A percentile compares a stretch with the other conserved stretches of the same genome.
These are phyloP conservation scores for Lucifuga dentata DNA, from an alignment of 2,113 vertebrate species.

Conservation along the genomic window DNA sequence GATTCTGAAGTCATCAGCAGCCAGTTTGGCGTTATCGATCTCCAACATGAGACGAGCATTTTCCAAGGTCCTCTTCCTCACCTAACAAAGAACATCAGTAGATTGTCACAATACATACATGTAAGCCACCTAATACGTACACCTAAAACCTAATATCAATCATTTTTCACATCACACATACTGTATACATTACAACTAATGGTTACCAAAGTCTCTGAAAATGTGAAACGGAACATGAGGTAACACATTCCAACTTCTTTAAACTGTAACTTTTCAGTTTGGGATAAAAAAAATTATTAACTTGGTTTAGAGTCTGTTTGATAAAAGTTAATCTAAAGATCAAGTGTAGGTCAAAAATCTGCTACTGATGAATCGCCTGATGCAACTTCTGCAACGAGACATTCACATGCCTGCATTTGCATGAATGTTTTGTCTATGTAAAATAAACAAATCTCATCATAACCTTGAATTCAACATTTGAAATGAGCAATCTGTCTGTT, in stretches of 20 bases:
- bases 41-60: slow-evolving; percentile 86
- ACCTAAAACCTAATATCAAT: too few relatives aligned
- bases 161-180: too few relatives aligned
- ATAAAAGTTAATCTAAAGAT: slow-evolving; percentile 17
- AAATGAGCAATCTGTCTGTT: not conserved
- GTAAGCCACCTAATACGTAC: too few relatives aligned
- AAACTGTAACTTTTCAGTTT: slow-evolving; percentile 34
- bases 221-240: too few relatives aligned
- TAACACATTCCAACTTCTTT: slow-evolving; percentile 15
- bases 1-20: slow-evolving; percentile 87
- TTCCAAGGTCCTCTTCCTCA: slow-evolving; percentile 83
- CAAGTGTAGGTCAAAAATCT: not conserved
- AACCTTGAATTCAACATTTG: slow-evolving; percentile 2
- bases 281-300: slow-evolving; percentile 44
- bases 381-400: not conserved
- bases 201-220: not conserved
- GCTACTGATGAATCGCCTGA: not conserved
- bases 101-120: not conserved
- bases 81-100: slow-evolving; percentile 67
- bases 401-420: slow-evolving; percentile 4
- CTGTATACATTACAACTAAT: too few relatives aligned
- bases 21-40: slow-evolving; percentile 88
- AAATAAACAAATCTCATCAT: slow-evolving; percentile 16
- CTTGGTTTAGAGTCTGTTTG: not conserved
- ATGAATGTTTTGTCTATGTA: slow-evolving; percentile 54